Conservation (phyloP, 2,797 vertebrate genomes). For the Pachyuromys duprasi region DNA sequence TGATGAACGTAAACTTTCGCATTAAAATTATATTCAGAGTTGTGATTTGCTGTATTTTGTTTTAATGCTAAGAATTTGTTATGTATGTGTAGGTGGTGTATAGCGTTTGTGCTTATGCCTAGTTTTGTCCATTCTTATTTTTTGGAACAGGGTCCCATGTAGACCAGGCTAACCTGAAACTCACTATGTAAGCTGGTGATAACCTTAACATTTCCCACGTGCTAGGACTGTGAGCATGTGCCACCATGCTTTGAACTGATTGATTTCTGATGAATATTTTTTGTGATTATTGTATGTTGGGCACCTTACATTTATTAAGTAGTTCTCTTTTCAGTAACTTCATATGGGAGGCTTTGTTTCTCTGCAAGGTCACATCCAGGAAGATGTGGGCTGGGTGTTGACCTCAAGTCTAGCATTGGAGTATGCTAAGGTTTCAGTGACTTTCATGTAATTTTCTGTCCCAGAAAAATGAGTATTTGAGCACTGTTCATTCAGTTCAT, state of each 20-base stretch:
- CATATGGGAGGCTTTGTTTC: conserved; percentile 22
- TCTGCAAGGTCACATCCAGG: background rate
- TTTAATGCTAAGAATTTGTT: conserved; percentile 17
- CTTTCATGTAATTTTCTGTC: conserved; percentile 51
- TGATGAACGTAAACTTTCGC: conserved; percentile 13
- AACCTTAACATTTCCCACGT: background rate
- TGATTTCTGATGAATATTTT: background rate
- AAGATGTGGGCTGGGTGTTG: conserved; percentile 41
- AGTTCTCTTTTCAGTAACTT: conserved; percentile 45
- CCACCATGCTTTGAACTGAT: too few relatives aligned
- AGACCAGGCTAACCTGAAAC: background rate
- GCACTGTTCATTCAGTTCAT: background rate
- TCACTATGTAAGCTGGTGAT: background rate
- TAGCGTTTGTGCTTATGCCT: conserved; percentile 15
- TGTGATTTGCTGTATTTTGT: conserved; percentile 51
- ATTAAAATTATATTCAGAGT: conserved; percentile 52
- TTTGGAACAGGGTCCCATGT: background rate
- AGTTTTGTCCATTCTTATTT: conserved; percentile 45
- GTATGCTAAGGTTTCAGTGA: conserved; percentile 20
- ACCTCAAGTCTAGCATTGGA: background rate
- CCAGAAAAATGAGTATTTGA: conserved; percentile 30
- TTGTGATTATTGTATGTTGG: conserved; percentile 19
- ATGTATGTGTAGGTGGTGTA: background rate
- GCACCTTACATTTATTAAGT: conserved; percentile 15
- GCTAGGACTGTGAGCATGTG: background rate